Percentiles rank a stretch among this genome's conserved stretches.
Evolutionary conservation across 2,113 vertebrate genomes (phyloP).

Genomic region (Atractosteus spatula): DNA sequence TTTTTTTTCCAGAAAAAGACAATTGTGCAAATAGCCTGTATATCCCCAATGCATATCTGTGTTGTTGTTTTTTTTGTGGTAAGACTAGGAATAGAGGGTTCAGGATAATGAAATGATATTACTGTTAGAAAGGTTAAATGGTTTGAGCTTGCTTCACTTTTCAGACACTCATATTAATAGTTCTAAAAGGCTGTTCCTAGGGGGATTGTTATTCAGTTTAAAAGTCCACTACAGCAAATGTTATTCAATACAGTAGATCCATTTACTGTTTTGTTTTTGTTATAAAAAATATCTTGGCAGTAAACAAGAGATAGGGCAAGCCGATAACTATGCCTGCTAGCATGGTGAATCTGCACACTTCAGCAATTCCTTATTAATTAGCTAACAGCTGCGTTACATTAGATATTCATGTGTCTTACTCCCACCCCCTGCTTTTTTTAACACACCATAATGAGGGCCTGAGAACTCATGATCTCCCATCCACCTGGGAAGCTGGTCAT

Average conservation of each 20-base stretch:
- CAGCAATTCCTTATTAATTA: slow-evolving; percentile 79
- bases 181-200: not conserved
- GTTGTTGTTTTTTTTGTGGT: not conserved
- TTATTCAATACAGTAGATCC: slow-evolving; percentile 1
- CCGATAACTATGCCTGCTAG: not conserved
- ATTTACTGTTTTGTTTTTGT: slow-evolving; percentile 14
- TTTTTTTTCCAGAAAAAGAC: slow-evolving; percentile 13
- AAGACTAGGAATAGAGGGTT: not conserved
- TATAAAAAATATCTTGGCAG: slow-evolving; percentile 20
- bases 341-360: slow-evolving; percentile 50
- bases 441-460: slow-evolving; percentile 36
- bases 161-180: slow-evolving; percentile 15
- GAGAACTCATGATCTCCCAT: slow-evolving; percentile 42
- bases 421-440: not conserved
- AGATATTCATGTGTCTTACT: slow-evolving; percentile 45
- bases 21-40: slow-evolving; percentile 22
- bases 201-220: slow-evolving; percentile 9
- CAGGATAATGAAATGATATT: slow-evolving; percentile 29
- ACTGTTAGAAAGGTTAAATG: slow-evolving; percentile 27
- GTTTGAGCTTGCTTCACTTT: not conserved
- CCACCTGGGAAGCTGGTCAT: slow-evolving; percentile 59
- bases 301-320: not conserved
- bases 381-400: slow-evolving; percentile 70
- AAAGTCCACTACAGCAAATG: slow-evolving; percentile 6
- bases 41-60: slow-evolving; percentile 8